Evolutionary conservation across 2,888 invertebrate species (phyloP).

Genomic region (Ryuthela nishihirai): DNA sequence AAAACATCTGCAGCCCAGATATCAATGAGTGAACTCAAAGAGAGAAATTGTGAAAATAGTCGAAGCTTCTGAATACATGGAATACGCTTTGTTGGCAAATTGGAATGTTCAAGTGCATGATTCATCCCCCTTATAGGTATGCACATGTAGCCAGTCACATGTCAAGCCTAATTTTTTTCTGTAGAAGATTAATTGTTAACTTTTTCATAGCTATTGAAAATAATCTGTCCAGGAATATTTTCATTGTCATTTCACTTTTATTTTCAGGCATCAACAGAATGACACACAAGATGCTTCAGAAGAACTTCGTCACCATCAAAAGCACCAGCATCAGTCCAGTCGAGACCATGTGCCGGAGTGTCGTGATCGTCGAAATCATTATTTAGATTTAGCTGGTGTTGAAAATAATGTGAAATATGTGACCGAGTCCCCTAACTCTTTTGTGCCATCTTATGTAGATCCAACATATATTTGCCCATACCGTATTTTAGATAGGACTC

Average conservation of each 20-base stretch:
- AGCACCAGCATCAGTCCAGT: conserved; percentile 47
- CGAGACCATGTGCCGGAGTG: conserved; percentile 41
- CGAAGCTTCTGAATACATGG: too few species aligned
- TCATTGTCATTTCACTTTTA: conserved; percentile 43
- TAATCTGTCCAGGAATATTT: not conserved
- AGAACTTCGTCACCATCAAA: conserved; percentile 41
- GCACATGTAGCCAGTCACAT: too few species aligned
- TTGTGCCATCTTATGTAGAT: not conserved
- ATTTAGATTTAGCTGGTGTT: conserved; percentile 51
- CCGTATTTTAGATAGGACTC: conserved; percentile 40
- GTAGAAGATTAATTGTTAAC: too few species aligned
- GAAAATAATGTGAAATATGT: too few species aligned
- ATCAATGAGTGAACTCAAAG: too few species aligned
- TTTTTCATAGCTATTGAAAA: too few species aligned
- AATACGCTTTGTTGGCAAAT: too few species aligned
- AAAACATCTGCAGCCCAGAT: too few species aligned
- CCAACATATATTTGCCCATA: conserved; percentile 42
- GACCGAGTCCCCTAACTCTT: not conserved
- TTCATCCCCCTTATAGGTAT: too few species aligned
- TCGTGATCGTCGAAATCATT: conserved; percentile 46
- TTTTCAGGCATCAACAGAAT: conserved; percentile 21
- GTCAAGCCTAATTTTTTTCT: too few species aligned
- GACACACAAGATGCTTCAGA: conserved; percentile 18
- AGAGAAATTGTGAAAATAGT: too few species aligned
- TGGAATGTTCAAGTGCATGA: too few species aligned